These are phyloP conservation scores for Apolygus lucorum DNA, from an alignment of 1,140 invertebrate genomes.

Conservation along the genomic window DNA sequence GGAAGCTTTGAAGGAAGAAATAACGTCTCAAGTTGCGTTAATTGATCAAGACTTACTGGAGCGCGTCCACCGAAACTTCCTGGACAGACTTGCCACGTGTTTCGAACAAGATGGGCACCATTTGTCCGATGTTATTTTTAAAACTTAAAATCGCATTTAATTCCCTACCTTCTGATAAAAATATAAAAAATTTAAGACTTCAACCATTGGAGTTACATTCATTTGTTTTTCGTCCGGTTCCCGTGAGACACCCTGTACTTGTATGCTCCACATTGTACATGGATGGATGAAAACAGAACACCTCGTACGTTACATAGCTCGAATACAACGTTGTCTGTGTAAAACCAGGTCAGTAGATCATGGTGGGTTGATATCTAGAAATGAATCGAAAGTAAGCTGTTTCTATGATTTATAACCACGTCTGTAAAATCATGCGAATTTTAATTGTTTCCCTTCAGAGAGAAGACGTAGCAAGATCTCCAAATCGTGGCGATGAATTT, in stretches of 20 bases:
- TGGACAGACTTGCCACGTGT: too few relatives aligned
- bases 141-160: too few relatives aligned
- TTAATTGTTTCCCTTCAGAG: conserved; percentile 9
- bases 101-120: too few relatives aligned
- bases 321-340: neutral
- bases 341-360: neutral
- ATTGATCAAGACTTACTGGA: too few relatives aligned
- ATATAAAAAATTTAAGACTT: too few relatives aligned
- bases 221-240: too few relatives aligned
- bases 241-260: neutral
- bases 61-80: too few relatives aligned
- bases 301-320: neutral
- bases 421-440: neutral
- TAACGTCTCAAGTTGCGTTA: too few relatives aligned
- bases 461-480: neutral
- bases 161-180: too few relatives aligned
- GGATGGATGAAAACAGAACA: neutral
- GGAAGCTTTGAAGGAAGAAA: too few relatives aligned
- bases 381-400: neutral
- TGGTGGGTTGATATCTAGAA: conserved; percentile 1
- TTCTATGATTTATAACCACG: neutral
- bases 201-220: too few relatives aligned
- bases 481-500: conserved; percentile 27
- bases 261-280: neutral
- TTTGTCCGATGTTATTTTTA: too few relatives aligned